Evolutionary conservation across 2,113 vertebrate genomes (phyloP), one percentile per base, ranked within the genome.

Genomic region (Origma solitaria): DNA sequence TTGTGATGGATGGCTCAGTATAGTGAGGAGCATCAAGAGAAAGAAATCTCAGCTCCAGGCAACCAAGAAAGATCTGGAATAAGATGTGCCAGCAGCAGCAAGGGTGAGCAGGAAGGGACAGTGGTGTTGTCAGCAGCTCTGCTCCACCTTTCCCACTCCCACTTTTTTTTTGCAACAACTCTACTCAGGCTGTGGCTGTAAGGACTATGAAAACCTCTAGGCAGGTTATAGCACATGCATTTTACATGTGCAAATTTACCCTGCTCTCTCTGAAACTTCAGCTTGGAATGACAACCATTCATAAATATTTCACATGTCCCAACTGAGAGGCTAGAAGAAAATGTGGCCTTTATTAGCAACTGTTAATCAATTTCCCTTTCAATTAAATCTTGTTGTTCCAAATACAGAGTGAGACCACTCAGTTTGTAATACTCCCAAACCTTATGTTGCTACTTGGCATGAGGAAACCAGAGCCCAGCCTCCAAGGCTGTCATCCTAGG

Each of bases 311-410:
- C 56, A 60, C 65, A 57, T 83, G 64, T 42, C n/a, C 68, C 80
- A 65, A 0, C 22, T 53, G 38, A 90, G 69, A 71, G 25, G 56
- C 61, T 68, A 78, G 49, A 84, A 90, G 76, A 70, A 86, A 96
- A 94, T 53, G 40, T 95, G 94, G 77, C 65, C 86, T 92, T 81
- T 70, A 82, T 95, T 93, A 90, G 44, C 58, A 70, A 30, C 53
- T 75, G 92, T 82, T 94, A 97, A 94, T 92, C 60, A 92, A 86
- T 76, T 93, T 88, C 71, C 51, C 56, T 84, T 76, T 88, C 88
- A 69, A 78, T 94, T 93, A 94, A 92, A 78, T 78, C 49, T 86
- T 88, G 13, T 82, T 92, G 38, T 68, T 83, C 72, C 68, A 87
- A 80, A 90, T 75, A 25, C 50, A 85, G 76, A 13, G 2, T 60